Evolutionary conservation across 2,797 vertebrate species (phyloP).

Genomic region (Alfaro cultratus): DNA sequence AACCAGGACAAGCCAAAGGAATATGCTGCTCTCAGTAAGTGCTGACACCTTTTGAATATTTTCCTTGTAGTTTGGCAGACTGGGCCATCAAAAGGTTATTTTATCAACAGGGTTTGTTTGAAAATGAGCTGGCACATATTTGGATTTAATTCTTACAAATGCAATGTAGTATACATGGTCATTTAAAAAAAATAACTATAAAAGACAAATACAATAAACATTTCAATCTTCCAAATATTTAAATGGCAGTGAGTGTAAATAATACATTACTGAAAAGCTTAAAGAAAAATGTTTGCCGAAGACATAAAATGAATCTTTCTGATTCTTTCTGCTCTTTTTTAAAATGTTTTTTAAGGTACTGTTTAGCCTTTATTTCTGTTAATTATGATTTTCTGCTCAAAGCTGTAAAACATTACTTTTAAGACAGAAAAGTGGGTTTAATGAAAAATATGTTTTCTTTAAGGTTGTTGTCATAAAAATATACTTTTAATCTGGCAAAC

Average conservation of each 20-base stretch:
- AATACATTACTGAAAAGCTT: background rate
- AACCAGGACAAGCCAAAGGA: slow-evolving; percentile 77
- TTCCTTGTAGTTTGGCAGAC: background rate
- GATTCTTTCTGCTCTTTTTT: background rate
- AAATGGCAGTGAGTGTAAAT: background rate
- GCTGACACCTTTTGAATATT: slow-evolving; percentile 6
- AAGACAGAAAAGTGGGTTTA: background rate
- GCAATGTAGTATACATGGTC: background rate
- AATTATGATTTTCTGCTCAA: background rate
- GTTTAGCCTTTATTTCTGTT: background rate
- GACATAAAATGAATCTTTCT: no score
- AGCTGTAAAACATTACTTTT: background rate
- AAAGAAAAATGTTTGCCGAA: background rate
- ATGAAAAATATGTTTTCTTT: background rate
- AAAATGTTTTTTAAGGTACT: background rate
- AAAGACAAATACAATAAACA: background rate
- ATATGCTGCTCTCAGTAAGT: slow-evolving; percentile 88
- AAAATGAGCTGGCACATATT: background rate
- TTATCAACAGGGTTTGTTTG: background rate
- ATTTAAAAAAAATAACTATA: background rate
- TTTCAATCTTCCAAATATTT: background rate
- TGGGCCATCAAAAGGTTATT: background rate
- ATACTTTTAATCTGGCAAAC: background rate
- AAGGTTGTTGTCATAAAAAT: background rate
- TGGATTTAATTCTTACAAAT: background rate